Evolutionary conservation across 2,888 invertebrate genomes (phyloP), one percentile per base, ranked within the genome.

Genomic region (Strigamia maritima): DNA sequence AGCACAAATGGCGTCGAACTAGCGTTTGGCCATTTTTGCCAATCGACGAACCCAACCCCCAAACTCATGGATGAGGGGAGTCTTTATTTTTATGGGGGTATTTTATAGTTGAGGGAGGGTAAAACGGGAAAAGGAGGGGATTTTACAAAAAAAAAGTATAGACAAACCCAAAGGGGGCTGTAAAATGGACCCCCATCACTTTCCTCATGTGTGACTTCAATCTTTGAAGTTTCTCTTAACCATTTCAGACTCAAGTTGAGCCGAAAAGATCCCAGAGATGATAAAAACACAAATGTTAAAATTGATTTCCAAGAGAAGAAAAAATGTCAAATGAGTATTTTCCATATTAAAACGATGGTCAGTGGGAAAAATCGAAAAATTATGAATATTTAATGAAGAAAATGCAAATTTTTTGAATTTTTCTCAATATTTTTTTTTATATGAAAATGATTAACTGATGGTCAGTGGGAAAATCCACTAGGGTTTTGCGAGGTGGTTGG

Each of bases 51-150:
- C 8, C 54, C 54, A 54, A 54, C 54, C 54, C 54, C 54, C 54
- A 54, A 54, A 54, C 54, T 54, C 54, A 6, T 16, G 54, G 44
- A 16, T 44, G 28, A 28, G 28, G n/a, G 70, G 70, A 26, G 70
- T n/a, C 26, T 70, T 70, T 70, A 70, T 70, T 70, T 70, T 70
- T 70, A 70, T 70, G 70, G 70, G 70, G 70, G 26, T 70, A 70
- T 70, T 70, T 70, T 70, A 70, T 70, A 70, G 70, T 70, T 70
- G 70, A 28, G 70, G 28, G 70, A 28, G 70, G 70, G 70, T 70
- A 28, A 28, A 70, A 28, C 26, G 16, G 70, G 28, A 28, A 28
- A 28, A 28, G 28, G 26, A 24, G 26, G 70, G 26, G 28, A 3
- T 70, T 70, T 70, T 28, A 26, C 0, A 24, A 12, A 70, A 70